Conservation (phyloP, 23 tunicate species). For the Corella eumyota region DNA sequence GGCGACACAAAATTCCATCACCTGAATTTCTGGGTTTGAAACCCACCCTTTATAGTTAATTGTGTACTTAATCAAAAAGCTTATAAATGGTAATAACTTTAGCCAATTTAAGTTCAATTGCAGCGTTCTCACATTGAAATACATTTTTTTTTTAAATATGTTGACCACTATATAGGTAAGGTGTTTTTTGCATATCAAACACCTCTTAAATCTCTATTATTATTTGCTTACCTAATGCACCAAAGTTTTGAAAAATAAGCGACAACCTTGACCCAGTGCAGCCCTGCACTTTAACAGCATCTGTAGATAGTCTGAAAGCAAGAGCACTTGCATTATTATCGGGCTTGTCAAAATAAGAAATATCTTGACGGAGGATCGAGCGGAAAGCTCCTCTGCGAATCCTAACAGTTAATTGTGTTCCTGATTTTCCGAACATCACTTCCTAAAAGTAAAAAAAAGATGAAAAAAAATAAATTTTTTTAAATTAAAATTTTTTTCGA, state of each 20-base stretch:
- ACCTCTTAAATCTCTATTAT: neutral
- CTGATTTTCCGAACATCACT: neutral
- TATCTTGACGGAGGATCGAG: neutral
- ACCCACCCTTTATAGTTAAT: too few relatives aligned
- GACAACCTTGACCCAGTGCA: neutral
- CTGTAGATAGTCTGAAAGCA: neutral
- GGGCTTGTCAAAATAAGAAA: neutral
- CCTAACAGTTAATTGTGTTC: neutral
- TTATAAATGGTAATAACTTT: too few relatives aligned
- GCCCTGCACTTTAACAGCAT: slow-evolving; percentile 1
- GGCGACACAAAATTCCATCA: too few relatives aligned
- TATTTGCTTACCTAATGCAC: neutral
- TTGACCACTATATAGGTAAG: too few relatives aligned
- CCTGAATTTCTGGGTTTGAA: too few relatives aligned
- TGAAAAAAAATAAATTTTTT: neutral
- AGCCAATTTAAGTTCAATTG: neutral
- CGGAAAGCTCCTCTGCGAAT: neutral
- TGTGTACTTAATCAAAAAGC: too few relatives aligned
- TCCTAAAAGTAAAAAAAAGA: too few relatives aligned
- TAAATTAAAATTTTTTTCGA: neutral
- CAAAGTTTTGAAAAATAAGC: neutral
- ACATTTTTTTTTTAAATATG: neutral
- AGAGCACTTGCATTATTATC: neutral
- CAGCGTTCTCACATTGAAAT: neutral
- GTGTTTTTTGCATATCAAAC: too few relatives aligned